Evolutionary conservation across 2,797 vertebrate genomes (phyloP).

Genomic region (Xenopus petersii): DNA sequence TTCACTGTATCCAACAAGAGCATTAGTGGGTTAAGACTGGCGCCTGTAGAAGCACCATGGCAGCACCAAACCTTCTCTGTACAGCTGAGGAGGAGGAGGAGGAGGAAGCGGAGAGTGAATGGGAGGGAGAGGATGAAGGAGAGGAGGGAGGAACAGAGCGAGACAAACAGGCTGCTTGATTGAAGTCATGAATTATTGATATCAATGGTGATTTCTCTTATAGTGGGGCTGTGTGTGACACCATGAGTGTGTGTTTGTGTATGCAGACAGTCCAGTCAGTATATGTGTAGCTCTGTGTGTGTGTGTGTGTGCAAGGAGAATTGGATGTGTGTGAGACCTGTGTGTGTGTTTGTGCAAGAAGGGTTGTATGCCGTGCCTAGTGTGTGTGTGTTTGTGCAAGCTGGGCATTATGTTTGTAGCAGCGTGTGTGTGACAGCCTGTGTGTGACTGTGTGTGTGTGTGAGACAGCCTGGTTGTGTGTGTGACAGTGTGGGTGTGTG

Average conservation of each 20-base stretch:
- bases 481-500: no score
- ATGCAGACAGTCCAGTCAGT: neutral
- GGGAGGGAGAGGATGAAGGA: neutral
- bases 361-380: neutral
- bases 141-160: neutral
- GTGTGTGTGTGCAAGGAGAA: no score
- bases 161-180: constrained; percentile 12
- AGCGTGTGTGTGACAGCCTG: no score
- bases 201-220: constrained; percentile 42
- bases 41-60: neutral
- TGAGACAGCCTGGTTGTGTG: no score
- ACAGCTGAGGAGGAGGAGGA: neutral
- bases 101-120: neutral
- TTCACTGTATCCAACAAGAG: no score
- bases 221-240: constrained; percentile 21
- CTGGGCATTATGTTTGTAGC: no score
- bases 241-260: constrained; percentile 28
- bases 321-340: constrained; percentile 24
- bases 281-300: no score
- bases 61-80: neutral
- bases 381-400: constrained; percentile 6
- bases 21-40: neutral
- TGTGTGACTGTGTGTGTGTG: no score
- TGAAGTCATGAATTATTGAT: constrained; percentile 44
- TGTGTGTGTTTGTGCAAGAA: constrained; percentile 13